phyloP scores from a whole-genome alignment of 2,888 invertebrate species.

The Lasioglossum oenotherae region DNA sequence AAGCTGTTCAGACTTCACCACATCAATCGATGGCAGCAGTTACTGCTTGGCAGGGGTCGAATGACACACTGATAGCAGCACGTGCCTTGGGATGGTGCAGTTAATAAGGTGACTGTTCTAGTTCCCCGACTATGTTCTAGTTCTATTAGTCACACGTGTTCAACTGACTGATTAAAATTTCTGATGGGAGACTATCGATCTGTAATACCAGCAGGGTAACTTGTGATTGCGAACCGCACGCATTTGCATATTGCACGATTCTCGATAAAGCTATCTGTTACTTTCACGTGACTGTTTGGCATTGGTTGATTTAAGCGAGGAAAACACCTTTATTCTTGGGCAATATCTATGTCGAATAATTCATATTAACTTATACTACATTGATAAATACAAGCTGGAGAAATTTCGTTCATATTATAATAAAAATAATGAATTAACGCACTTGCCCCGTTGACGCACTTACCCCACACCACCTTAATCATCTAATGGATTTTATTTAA shows the following conservation, averaged over 20 bases:
- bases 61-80: not conserved
- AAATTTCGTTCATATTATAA: too few species aligned
- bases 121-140: not conserved
- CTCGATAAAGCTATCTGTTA: not conserved
- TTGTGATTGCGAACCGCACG: not conserved
- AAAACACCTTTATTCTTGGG: too few species aligned
- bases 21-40: not conserved
- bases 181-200: not conserved
- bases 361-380: too few species aligned
- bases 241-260: not conserved
- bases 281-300: too few species aligned
- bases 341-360: too few species aligned
- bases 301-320: too few species aligned
- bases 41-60: not conserved
- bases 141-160: constrained; percentile 1
- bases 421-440: too few species aligned
- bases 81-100: not conserved
- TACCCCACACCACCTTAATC: too few species aligned
- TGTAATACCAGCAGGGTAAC: constrained; percentile 1
- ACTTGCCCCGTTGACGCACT: too few species aligned
- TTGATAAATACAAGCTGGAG: too few species aligned
- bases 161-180: not conserved
- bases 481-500: too few species aligned
- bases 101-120: not conserved
- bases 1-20: not conserved